A percentile compares a stretch with the other conserved stretches of the same genome.
Conservation (phyloP, 2,797 vertebrate genomes). For the Petrocephalus schoutedeni region DNA sequence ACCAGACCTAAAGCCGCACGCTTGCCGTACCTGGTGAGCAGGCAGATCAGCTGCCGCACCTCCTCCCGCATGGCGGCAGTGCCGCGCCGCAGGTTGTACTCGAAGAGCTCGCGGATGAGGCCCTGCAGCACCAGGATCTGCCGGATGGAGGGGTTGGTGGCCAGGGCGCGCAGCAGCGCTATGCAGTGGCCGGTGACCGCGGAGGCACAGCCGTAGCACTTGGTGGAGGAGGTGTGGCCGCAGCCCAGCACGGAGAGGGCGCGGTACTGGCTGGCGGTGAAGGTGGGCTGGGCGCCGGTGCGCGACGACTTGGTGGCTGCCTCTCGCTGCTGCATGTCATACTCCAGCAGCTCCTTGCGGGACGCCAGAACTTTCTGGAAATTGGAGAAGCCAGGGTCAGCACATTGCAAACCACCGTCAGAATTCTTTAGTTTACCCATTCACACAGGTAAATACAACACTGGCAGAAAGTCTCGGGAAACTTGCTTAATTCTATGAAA, state of each 20-base stretch:
- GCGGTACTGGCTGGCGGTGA: conserved; percentile 94
- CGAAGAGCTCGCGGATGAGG: conserved; percentile 92
- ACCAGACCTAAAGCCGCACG: neutral
- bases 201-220: conserved; percentile 95
- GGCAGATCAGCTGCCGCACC: conserved; percentile 93
- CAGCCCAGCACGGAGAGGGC: conserved; percentile 91
- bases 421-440: neutral
- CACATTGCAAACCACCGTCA: neutral
- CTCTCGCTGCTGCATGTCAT: conserved; percentile 93
- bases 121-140: conserved; percentile 96
- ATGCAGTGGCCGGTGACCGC: conserved; percentile 96
- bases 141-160: conserved; percentile 87
- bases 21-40: conserved; percentile 80
- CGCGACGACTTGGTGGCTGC: conserved; percentile 90
- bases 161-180: conserved; percentile 85
- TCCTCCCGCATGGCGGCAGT: conserved; percentile 90
- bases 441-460: neutral
- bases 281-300: conserved; percentile 81
- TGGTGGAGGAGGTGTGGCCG: conserved; percentile 92
- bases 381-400: neutral
- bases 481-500: neutral
- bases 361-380: conserved; percentile 96
- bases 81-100: conserved; percentile 88
- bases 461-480: neutral
- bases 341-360: conserved; percentile 92